Conservation (phyloP, 2,113 vertebrate genomes). For the Gambusia holbrooki region DNA sequence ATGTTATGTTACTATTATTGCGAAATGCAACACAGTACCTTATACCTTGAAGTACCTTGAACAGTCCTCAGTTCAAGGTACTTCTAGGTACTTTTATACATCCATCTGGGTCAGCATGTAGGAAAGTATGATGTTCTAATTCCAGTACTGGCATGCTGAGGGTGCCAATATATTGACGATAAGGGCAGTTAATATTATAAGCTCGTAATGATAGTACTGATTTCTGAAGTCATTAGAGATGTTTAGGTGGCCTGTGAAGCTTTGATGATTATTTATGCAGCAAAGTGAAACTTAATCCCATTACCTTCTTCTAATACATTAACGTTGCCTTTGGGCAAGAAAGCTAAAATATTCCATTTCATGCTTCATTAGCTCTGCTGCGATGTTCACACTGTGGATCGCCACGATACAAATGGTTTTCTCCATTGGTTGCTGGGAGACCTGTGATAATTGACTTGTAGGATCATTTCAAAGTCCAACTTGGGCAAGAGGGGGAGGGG, state of each 20-base stretch:
- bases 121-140: no score
- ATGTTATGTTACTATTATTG: no score
- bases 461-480: constrained; percentile 30
- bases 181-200: no score
- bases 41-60: no score
- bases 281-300: constrained; percentile 21
- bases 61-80: no score
- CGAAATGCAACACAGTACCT: no score
- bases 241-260: background rate
- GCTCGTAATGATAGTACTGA: no score
- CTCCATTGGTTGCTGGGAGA: constrained; percentile 47
- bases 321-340: constrained; percentile 8
- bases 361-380: constrained; percentile 60
- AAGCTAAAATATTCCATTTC: constrained; percentile 57
- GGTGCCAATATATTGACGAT: no score
- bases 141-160: no score
- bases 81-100: no score
- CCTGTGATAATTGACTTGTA: constrained; percentile 35
- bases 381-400: constrained; percentile 38
- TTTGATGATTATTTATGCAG: background rate
- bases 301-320: constrained; percentile 10
- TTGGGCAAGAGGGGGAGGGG: no score
- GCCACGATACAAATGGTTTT: constrained; percentile 27
- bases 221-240: background rate
- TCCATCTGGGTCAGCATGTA: no score